A percentile compares a stretch with the other conserved stretches of the same genome.
These are phyloP conservation scores for Paelopatides confundens DNA, from an alignment of 53 echinoderm and acorn worm species.

Conservation along the genomic window DNA sequence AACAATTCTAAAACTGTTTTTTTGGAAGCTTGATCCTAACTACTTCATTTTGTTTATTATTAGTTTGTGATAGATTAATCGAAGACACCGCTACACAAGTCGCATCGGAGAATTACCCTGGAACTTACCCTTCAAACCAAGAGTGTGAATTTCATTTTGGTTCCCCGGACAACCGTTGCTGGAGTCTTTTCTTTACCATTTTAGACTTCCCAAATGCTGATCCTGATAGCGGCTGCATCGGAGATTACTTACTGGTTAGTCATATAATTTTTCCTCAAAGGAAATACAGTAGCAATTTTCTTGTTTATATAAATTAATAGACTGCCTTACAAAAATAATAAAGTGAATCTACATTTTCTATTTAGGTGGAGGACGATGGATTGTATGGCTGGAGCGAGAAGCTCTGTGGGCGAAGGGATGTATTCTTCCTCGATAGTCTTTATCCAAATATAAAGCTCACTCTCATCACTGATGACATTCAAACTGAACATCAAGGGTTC, in stretches of 20 bases:
- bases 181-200: background rate
- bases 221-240: constrained; percentile 32
- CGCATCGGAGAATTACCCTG: background rate
- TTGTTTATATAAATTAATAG: too few relatives aligned
- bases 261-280: too few relatives aligned
- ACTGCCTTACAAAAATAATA: too few relatives aligned
- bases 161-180: background rate
- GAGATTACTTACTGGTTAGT: constrained; percentile 56
- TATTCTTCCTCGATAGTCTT: background rate
- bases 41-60: background rate
- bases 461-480: constrained; percentile 14
- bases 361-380: constrained; percentile 43
- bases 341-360: too few relatives aligned
- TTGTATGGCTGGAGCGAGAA: background rate
- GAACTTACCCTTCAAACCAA: constrained; percentile 26
- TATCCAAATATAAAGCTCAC: constrained; percentile 6
- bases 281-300: too few relatives aligned
- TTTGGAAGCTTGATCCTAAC: background rate
- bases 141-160: constrained; percentile 49
- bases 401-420: background rate
- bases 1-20: background rate
- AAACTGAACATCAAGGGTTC: background rate
- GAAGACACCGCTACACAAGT: background rate
- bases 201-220: constrained; percentile 32
- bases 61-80: background rate